Conservation (phyloP, 2,797 vertebrate species). For the Hoplostethus atlanticus region DNA sequence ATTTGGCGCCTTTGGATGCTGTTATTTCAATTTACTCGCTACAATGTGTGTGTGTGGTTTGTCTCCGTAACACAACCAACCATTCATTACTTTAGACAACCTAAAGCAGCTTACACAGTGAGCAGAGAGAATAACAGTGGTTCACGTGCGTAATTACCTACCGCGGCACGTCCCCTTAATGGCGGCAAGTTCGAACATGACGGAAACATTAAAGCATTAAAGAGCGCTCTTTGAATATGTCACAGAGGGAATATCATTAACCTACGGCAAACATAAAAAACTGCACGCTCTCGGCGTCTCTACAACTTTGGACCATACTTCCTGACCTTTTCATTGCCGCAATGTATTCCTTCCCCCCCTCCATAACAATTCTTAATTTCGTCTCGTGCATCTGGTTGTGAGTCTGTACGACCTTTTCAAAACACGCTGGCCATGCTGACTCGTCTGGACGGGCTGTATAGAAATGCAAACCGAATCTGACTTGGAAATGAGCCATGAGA, state of each 20-base stretch:
- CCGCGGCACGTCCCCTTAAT: slow-evolving; percentile 5
- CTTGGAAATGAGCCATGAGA: slow-evolving; percentile 32
- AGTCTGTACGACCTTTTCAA: slow-evolving; percentile 53
- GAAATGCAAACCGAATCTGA: slow-evolving; percentile 30
- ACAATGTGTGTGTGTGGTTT: slow-evolving; percentile 5
- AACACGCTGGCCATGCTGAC: background rate
- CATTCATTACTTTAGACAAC: slow-evolving; percentile 26
- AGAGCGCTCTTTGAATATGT: slow-evolving; percentile 1
- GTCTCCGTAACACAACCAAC: slow-evolving; percentile 3
- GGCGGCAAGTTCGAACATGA: slow-evolving; percentile 22
- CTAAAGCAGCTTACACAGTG: slow-evolving; percentile 14
- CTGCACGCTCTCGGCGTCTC: background rate
- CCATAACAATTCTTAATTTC: slow-evolving; percentile 21
- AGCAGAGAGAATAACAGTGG: slow-evolving; percentile 11
- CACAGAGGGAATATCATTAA: slow-evolving; percentile 9
- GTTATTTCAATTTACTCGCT: slow-evolving; percentile 6
- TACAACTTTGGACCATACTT: background rate
- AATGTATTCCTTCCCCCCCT: background rate
- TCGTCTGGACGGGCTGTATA: background rate
- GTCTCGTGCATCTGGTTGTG: background rate
- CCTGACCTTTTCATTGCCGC: slow-evolving; percentile 57
- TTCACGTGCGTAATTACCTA: slow-evolving; percentile 32
- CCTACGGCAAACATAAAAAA: background rate
- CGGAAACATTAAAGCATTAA: background rate
- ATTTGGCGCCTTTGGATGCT: background rate